Evolutionary conservation across 2,888 invertebrate species (phyloP), one percentile per base, ranked within the genome.

Genomic region (Caenorhabditis drosophilae): DNA sequence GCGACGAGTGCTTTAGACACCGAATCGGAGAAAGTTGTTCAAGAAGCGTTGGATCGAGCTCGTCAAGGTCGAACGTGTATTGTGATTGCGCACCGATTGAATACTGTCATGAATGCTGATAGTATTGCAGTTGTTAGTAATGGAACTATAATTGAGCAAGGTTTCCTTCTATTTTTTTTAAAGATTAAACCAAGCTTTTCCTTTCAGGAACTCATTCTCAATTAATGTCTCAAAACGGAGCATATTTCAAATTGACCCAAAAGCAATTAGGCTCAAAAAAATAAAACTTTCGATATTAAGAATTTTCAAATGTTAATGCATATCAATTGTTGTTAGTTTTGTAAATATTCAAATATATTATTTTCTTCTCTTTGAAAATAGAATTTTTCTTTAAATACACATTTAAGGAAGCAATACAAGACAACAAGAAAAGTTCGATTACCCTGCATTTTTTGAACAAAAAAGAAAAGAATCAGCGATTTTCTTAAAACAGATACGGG

Each of bases 21-120:
- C 9, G 76, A 76, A 46, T 67, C 67, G 7, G 73, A 76, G 83
- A 85, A 68, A 58, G 67, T 74, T 38, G 92, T 93, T 0, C 92
- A 93, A 86, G 90, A 90, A 76, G 92, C 92, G 0, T 84, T 93
- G 60, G 92, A 93, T 52, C 16, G 84, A 80, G 86, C 85, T 0
- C 50, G 73, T 31, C 62, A 71, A 31, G 78, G 85, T 16, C 75
- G 86, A 47, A 86, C 86, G 0, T 85, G 85, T 12, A 81, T 86
- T 41, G 84, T 86, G 3, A 84, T 86, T 34, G 86, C 86, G 18
- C 85, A 85, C 71, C 66, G 87, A 23, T 85, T 86, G 54, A 86
- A 86, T 22, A 87, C 87, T 2, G 84, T 87, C 34, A 83, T 84
- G 75, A 85, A 84, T 52, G 74, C 75, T 0, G 77, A 77, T 51